Percentiles rank a stretch among this genome's conserved stretches.
Conservation (phyloP, 30 jellyfish, hydroid and myxozoan species). For the Haliclystus octoradiatus region DNA sequence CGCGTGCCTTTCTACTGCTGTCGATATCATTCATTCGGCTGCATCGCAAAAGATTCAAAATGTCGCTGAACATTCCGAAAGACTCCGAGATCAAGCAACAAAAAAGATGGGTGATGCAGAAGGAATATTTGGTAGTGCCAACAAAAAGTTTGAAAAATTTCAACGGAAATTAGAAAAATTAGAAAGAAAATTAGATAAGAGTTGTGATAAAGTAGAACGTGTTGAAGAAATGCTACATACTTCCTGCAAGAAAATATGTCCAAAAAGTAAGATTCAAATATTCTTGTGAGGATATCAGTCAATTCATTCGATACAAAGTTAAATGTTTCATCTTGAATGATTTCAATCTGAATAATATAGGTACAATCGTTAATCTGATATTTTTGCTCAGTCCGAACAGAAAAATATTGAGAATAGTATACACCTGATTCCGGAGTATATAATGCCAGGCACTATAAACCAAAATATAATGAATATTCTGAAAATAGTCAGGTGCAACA, state of each 20-base stretch:
- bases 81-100: neutral
- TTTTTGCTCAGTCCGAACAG: too few species aligned
- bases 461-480: too few species aligned
- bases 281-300: too few species aligned
- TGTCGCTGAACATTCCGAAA: neutral
- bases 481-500: too few species aligned
- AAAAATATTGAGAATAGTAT: too few species aligned
- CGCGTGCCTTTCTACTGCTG: neutral
- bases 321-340: too few species aligned
- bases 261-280: neutral
- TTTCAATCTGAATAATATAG: too few species aligned
- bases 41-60: neutral
- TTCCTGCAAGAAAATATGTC: neutral
- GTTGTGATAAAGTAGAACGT: neutral
- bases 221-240: neutral
- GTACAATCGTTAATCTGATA: too few species aligned
- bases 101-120: neutral
- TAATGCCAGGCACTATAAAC: too few species aligned
- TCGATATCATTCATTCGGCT: neutral
- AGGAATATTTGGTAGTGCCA: neutral
- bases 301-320: too few species aligned
- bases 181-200: neutral
- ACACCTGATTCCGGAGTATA: too few species aligned
- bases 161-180: neutral
- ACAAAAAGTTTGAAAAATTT: neutral